A percentile compares a stretch with the other conserved stretches of the same genome.
These are phyloP conservation scores for Agonum fuliginosum DNA, from an alignment of 2,888 invertebrate genomes.

Conservation along the genomic window DNA sequence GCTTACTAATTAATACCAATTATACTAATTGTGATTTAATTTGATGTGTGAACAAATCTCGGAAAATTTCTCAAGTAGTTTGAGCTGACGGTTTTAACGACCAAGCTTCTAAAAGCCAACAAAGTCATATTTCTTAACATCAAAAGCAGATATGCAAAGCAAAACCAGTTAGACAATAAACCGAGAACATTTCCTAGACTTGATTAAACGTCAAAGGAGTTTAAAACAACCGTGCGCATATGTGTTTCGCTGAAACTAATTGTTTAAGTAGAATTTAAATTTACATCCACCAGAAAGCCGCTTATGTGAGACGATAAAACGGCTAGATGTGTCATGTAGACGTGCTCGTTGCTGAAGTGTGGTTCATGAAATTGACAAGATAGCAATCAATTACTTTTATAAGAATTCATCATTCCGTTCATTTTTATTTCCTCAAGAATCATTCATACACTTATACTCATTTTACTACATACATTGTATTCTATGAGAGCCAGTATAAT, in stretches of 20 bases:
- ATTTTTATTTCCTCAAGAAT: too few species aligned
- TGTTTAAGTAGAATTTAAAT: slow-evolving; percentile 40
- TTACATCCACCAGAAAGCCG: slow-evolving; percentile 7
- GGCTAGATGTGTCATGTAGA: slow-evolving; percentile 4
- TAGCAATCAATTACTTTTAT: background rate
- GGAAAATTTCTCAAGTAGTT: background rate
- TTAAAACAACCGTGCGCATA: slow-evolving; percentile 17
- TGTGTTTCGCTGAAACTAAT: slow-evolving; percentile 43
- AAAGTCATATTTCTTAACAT: background rate
- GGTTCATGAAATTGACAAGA: slow-evolving; percentile 12
- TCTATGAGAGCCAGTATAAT: too few species aligned
- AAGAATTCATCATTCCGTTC: too few species aligned
- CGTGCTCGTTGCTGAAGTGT: slow-evolving; percentile 8
- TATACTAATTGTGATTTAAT: slow-evolving; percentile 46
- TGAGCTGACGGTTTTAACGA: background rate
- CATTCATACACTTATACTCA: too few species aligned
- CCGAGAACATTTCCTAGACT: slow-evolving; percentile 1
- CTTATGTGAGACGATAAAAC: background rate
- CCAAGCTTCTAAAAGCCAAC: background rate
- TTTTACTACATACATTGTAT: too few species aligned
- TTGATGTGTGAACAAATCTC: background rate
- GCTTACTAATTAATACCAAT: slow-evolving; percentile 49
- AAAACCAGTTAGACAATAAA: slow-evolving; percentile 7
- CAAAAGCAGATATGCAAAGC: background rate
- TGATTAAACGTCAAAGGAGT: slow-evolving; percentile 35